Percentiles rank a stretch among this genome's conserved stretches.
Evolutionary conservation across 2,888 invertebrate species (phyloP).

Genomic region (Nemotelus nigrinus): DNA sequence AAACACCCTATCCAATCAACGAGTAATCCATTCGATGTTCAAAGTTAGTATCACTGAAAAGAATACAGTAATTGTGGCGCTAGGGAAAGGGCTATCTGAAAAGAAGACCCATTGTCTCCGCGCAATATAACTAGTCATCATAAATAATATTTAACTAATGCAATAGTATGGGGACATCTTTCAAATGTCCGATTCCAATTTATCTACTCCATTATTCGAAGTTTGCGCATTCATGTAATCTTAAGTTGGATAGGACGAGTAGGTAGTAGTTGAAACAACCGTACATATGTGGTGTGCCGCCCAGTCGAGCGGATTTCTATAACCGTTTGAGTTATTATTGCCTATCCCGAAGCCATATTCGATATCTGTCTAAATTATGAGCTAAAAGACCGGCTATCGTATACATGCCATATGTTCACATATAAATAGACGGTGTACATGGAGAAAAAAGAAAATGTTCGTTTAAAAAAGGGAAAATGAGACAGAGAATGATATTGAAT

Average conservation of each 20-base stretch:
- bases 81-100: constrained; percentile 8
- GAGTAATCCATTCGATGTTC: neutral
- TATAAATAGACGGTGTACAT: too few species aligned
- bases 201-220: constrained; percentile 12
- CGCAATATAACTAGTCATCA: constrained; percentile 39
- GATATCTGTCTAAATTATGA: constrained; percentile 25
- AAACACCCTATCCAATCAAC: neutral
- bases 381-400: neutral
- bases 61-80: constrained; percentile 13
- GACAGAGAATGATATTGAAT: too few species aligned
- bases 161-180: constrained; percentile 26
- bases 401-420: too few species aligned
- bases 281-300: neutral
- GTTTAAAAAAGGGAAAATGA: too few species aligned
- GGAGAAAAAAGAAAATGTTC: too few species aligned
- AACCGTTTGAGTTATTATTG: constrained; percentile 36
- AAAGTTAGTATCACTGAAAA: neutral
- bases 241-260: constrained; percentile 6
- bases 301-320: constrained; percentile 12
- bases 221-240: constrained; percentile 8
- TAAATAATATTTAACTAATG: constrained; percentile 51
- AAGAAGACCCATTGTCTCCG: constrained; percentile 31
- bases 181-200: constrained; percentile 15
- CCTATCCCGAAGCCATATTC: constrained; percentile 14
- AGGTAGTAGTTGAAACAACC: too few species aligned